A percentile compares a stretch with the other conserved stretches of the same genome.
Evolutionary conservation across 92 coral and sea anemone species (phyloP).

Genomic region (Porites lobata): DNA sequence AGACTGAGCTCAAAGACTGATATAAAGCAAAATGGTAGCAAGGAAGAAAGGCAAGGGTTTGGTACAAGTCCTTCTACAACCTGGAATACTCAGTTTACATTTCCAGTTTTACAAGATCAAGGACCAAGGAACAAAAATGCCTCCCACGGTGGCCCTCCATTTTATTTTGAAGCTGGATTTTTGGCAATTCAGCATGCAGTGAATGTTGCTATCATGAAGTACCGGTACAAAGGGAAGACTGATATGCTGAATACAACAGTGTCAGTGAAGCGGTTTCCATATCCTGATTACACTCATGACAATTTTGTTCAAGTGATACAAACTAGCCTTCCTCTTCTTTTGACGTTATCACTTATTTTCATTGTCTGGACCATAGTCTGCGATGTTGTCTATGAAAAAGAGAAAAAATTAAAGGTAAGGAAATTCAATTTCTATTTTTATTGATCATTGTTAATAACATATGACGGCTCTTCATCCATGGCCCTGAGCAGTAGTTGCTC

Average conservation of each 20-base stretch:
- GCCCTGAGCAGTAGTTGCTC: too few relatives aligned
- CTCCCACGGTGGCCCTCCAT: constrained; percentile 84
- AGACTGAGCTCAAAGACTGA: constrained; percentile 79
- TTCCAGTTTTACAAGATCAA: constrained; percentile 82
- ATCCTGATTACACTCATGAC: constrained; percentile 85
- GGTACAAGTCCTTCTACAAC: constrained; percentile 29
- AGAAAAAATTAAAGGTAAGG: constrained; percentile 89
- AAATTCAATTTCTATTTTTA: background rate
- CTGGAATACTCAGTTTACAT: constrained; percentile 94
- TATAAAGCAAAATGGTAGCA: constrained; percentile 21
- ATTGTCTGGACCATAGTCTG: constrained; percentile 88
- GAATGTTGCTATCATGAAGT: constrained; percentile 79
- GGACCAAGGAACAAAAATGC: constrained; percentile 78
- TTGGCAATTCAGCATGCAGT: constrained; percentile 90
- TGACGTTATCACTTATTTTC: constrained; percentile 88
- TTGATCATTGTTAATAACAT: too few relatives aligned
- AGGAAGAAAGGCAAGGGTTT: constrained; percentile 23
- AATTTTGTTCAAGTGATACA: constrained; percentile 85
- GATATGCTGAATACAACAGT: constrained; percentile 38
- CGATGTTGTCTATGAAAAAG: constrained; percentile 94
- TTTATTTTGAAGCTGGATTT: constrained; percentile 86
- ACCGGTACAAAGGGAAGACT: constrained; percentile 31
- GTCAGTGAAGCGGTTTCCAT: constrained; percentile 84
- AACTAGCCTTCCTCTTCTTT: constrained; percentile 79
- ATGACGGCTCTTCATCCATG: too few relatives aligned